phyloP scores from a whole-genome alignment of 2,797 vertebrate genomes.

The Gorsachius magnificus region DNA sequence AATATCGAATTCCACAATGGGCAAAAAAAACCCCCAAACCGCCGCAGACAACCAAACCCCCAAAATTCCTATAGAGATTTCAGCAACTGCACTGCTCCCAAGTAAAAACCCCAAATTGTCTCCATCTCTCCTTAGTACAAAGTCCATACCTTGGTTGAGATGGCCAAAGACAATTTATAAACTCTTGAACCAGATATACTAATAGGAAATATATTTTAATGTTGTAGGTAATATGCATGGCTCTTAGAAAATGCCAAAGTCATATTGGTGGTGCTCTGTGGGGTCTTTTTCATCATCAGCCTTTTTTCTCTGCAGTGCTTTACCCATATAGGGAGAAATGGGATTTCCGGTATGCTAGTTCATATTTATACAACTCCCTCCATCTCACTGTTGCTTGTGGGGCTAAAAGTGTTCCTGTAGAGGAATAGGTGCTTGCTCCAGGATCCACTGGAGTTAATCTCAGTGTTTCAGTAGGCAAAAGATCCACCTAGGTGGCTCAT shows the following conservation, averaged over 20 bases:
- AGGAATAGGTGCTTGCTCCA: not conserved
- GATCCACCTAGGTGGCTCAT: not conserved
- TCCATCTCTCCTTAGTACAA: slow-evolving; percentile 44
- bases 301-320: not conserved
- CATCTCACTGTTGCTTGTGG: not conserved
- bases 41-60: not conserved
- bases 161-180: not conserved
- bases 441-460: not conserved
- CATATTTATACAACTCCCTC: not conserved
- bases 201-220: not conserved
- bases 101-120: slow-evolving; percentile 14
- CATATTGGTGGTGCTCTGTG: not conserved
- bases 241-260: not conserved
- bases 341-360: not conserved
- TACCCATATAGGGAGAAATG: not conserved
- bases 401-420: not conserved
- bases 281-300: not conserved
- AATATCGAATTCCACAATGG: not conserved
- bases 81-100: not conserved
- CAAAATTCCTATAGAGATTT: not conserved
- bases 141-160: slow-evolving; percentile 19
- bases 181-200: not conserved
- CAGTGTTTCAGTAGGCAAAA: not conserved
- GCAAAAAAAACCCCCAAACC: not conserved
- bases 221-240: not conserved